Evolutionary conservation across 2,797 vertebrate species (phyloP), one percentile per base, ranked within the genome.

Genomic region (Rhinophrynus dorsalis): DNA sequence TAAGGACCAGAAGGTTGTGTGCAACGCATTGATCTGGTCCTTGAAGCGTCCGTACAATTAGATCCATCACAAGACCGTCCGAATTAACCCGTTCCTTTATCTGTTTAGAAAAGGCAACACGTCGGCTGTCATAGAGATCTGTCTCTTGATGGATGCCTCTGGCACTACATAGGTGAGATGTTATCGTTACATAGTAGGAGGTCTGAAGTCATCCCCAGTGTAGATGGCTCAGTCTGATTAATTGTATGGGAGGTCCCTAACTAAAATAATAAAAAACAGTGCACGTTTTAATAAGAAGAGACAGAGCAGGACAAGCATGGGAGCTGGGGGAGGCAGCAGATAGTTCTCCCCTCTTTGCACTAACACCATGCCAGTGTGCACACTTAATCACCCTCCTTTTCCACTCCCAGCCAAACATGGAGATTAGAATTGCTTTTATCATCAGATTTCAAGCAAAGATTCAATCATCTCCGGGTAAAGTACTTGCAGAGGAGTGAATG

Each of bases 381-480:
- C 50, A 64, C 52, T 65, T 72, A 72, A 72, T 72, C 68, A 51
- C 24, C 37, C 68, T 51, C 45, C 20, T n/a, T 32, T 48, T 18
- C n/a, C 20, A 15, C 42, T 65, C 20, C 17, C 26, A 3, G 42
- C 54, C 66, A 62, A 24, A 15, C 27, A 21, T 45, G 8, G 44
- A 44, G 61, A 33, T 47, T 45, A 58, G 42, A 61, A 42, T 27
- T 37, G 57, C 58, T 51, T 47, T 26, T 44, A 40, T 70, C 40
- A 55, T 18, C 21, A 38, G 38, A 26, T 68, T 15, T 42, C 51
- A 9, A 59, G 68, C 52, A n/a, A 33, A 29, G 62, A 24, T 65
- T 61, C 70, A 2, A 42, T 57, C 10, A 44, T 73, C 73, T 69
- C 74, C 40, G 60, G 27, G 3, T 79, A 81, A 78, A 67, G 62